phyloP scores from a whole-genome alignment of 2,113 vertebrate species.

The Trinectes maculatus region DNA sequence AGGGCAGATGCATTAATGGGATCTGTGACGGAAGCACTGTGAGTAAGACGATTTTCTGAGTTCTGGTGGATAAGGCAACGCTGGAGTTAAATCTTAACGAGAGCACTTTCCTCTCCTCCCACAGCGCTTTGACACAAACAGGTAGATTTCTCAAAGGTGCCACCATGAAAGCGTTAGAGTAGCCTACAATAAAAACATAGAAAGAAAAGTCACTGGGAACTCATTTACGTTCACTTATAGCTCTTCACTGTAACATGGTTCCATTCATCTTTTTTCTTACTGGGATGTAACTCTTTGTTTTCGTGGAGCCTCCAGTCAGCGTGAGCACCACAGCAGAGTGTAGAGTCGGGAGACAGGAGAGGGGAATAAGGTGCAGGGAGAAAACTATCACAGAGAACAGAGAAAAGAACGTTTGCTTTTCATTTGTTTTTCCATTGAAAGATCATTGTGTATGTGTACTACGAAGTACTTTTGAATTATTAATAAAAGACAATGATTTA shows the following conservation, averaged over 20 bases:
- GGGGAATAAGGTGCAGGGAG: conserved; percentile 4
- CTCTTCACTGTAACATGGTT: conserved; percentile 25
- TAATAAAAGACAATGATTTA: conserved; percentile 86
- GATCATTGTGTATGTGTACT: conserved; percentile 89
- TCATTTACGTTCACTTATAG: conserved; percentile 23
- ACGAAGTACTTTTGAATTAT: conserved; percentile 89
- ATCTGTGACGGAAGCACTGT: conserved; percentile 4
- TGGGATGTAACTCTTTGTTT: conserved; percentile 8
- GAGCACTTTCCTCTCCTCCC: background rate
- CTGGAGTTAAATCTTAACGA: conserved; percentile 14
- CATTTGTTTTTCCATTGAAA: conserved; percentile 85
- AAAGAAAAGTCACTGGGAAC: conserved; percentile 17
- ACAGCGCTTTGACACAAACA: conserved; percentile 23
- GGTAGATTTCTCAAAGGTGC: conserved; percentile 41
- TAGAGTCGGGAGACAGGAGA: conserved; percentile 16
- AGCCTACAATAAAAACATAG: conserved; percentile 3
- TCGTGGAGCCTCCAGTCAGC: conserved; percentile 15
- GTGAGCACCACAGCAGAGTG: conserved; percentile 25
- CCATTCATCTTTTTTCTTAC: conserved; percentile 20
- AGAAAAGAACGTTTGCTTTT: conserved; percentile 68
- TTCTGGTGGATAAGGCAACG: conserved; percentile 4
- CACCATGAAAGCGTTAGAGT: background rate
- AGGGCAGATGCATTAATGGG: conserved; percentile 8
- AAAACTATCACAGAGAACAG: conserved; percentile 5
- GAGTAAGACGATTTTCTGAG: background rate